These are phyloP conservation scores for Muschampia plurimacula DNA, from an alignment of 2,888 invertebrate species.

Conservation along the genomic window DNA sequence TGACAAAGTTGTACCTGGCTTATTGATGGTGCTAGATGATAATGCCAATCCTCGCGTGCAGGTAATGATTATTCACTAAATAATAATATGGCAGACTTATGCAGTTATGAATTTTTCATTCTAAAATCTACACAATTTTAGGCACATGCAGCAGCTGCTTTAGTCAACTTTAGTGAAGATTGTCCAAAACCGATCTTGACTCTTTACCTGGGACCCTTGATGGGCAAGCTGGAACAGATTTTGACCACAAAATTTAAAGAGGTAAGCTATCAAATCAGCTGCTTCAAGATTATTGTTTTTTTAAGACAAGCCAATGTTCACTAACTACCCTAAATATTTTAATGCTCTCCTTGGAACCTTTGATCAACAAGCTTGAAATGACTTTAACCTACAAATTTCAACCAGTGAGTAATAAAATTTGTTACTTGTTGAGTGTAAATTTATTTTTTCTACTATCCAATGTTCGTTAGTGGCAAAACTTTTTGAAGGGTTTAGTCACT, in stretches of 20 bases:
- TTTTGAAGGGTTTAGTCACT: slow-evolving; percentile 62
- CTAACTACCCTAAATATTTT: slow-evolving; percentile 60
- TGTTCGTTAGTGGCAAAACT: slow-evolving; percentile 81
- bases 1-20: slow-evolving; percentile 96
- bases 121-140: slow-evolving; percentile 55
- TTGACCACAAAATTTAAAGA: slow-evolving; percentile 97
- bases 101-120: background rate
- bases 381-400: slow-evolving; percentile 13
- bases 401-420: slow-evolving; percentile 1
- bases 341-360: slow-evolving; percentile 17
- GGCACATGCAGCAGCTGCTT: slow-evolving; percentile 95
- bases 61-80: slow-evolving; percentile 69
- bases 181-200: slow-evolving; percentile 97
- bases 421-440: slow-evolving; percentile 8
- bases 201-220: slow-evolving; percentile 95
- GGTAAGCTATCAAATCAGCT: slow-evolving; percentile 44
- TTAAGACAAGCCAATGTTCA: background rate
- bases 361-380: slow-evolving; percentile 22
- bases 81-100: no score
- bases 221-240: slow-evolving; percentile 95
- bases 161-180: slow-evolving; percentile 99
- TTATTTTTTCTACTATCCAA: slow-evolving; percentile 56
- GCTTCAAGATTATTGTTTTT: background rate
- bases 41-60: slow-evolving; percentile 97
- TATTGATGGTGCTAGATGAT: slow-evolving; percentile 95